Evolutionary conservation across 30 jellyfish, hydroid and myxozoan genomes (phyloP).

Genomic region (Pelagia noctiluca): DNA sequence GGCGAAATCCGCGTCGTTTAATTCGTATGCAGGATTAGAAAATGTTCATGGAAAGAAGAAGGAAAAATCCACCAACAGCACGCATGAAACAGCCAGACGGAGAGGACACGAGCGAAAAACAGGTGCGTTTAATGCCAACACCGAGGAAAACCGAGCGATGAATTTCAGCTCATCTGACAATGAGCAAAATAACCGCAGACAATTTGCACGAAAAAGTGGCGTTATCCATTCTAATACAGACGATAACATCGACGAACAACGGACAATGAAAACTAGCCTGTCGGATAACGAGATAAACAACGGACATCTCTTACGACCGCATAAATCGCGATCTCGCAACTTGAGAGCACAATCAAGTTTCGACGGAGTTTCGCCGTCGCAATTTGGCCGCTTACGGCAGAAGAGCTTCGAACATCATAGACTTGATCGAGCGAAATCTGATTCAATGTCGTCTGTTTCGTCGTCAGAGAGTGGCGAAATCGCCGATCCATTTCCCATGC

Average conservation of each 20-base stretch:
- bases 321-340: slow-evolving; percentile 21
- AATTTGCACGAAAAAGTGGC: background rate
- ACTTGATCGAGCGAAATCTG: slow-evolving; percentile 34
- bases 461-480: slow-evolving; percentile 47
- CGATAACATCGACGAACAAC: background rate
- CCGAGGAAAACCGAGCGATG: too few species aligned
- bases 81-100: background rate
- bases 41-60: background rate
- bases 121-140: too few species aligned
- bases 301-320: background rate
- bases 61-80: background rate
- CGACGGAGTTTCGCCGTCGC: slow-evolving; percentile 66
- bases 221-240: background rate
- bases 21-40: background rate
- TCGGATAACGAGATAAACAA: background rate
- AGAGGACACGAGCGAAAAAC: background rate
- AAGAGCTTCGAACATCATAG: slow-evolving; percentile 31
- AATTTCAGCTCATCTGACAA: too few species aligned
- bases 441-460: slow-evolving; percentile 64
- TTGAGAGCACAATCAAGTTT: slow-evolving; percentile 56
- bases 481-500: slow-evolving; percentile 68
- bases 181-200: too few species aligned
- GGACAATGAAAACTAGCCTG: background rate
- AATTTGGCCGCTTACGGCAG: slow-evolving; percentile 40
- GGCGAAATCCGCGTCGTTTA: slow-evolving; percentile 33